Evolutionary conservation across 1,140 invertebrate genomes (phyloP), one percentile per base, ranked within the genome.

Genomic region (Scylla paramamosain): DNA sequence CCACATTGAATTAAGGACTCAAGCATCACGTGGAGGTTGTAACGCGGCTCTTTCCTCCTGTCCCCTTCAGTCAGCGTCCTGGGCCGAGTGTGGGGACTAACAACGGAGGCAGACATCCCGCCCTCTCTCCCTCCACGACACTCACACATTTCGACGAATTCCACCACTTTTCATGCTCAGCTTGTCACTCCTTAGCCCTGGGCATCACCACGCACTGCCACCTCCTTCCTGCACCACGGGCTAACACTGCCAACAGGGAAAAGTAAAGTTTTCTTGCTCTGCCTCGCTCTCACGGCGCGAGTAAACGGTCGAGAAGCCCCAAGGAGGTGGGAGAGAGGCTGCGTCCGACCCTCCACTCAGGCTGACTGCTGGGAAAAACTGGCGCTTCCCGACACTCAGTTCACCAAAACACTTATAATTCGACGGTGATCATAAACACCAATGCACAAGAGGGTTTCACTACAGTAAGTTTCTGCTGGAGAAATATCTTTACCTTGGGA

Each of bases 401-500:
- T 89, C 94, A 95, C 94, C 94, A 95, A 92, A 95, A 95, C 94
- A 95, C 94, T 95, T 95, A 95, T 95, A 95, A 95, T 95, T 95
- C 91, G 94, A 88, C 94, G 94, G 52, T 29, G 94, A 95, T 95
- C 91, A 86, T 95, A 93, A 95, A 95, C 94, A 95, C 94, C 31
- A 88, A 93, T 86, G 94, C 94, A 93, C 94, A 92, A 48, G 92
- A 84, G 45, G 91, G 94, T 45, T 95, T 92, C 94, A 95, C 94
- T 92, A 94, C 48, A 95, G 94, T 48, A 67, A 92, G 84, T 46
- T 95, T 92, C 82, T 32, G 84, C 46, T 92, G 31, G 86, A 83
- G 84, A 77, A 92, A 89, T 67, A 93, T 93, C 91, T 95, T 95
- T 93, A 93, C 95, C 92, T 95, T 95, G 46, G 92, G 89, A 93